Conservation (phyloP, 1,140 invertebrate species). For the Drosophila azteca region DNA sequence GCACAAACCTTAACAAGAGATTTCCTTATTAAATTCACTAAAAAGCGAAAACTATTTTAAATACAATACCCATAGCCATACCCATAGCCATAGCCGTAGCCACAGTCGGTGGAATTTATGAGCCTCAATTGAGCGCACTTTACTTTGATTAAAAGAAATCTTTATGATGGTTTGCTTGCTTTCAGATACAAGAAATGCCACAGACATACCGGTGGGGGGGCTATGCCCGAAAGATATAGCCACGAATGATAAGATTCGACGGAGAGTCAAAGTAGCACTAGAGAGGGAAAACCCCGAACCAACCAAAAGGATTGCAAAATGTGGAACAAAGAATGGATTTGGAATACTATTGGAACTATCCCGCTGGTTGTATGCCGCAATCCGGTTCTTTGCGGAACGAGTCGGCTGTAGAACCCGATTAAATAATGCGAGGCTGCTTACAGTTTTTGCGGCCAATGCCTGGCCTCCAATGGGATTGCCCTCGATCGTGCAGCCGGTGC, state of each 20-base stretch:
- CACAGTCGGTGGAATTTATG: conserved; percentile 50
- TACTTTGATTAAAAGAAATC: conserved; percentile 72
- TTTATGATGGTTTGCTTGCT: conserved; percentile 51
- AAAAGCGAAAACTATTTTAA: conserved; percentile 48
- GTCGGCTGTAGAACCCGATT: background rate
- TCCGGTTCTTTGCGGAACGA: background rate
- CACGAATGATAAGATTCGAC: conserved; percentile 32
- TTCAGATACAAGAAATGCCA: conserved; percentile 47
- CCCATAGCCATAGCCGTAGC: conserved; percentile 1
- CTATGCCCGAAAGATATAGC: conserved; percentile 23
- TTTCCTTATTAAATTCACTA: conserved; percentile 77
- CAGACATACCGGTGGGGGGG: background rate
- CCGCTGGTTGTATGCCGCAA: background rate
- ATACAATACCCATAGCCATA: conserved; percentile 44
- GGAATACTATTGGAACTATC: too few relatives aligned
- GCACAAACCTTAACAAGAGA: conserved; percentile 62
- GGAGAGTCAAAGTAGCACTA: background rate
- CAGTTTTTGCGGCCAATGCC: conserved; percentile 20
- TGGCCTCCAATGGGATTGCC: conserved; percentile 29
- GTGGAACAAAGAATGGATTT: too few relatives aligned
- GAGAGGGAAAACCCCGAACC: background rate
- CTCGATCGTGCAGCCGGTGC: background rate
- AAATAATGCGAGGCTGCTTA: conserved; percentile 21
- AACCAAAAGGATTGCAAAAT: conserved; percentile 1
- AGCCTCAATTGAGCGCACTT: conserved; percentile 68